Evolutionary conservation across 2,888 invertebrate species (phyloP).

Genomic region (Cancer borealis): DNA sequence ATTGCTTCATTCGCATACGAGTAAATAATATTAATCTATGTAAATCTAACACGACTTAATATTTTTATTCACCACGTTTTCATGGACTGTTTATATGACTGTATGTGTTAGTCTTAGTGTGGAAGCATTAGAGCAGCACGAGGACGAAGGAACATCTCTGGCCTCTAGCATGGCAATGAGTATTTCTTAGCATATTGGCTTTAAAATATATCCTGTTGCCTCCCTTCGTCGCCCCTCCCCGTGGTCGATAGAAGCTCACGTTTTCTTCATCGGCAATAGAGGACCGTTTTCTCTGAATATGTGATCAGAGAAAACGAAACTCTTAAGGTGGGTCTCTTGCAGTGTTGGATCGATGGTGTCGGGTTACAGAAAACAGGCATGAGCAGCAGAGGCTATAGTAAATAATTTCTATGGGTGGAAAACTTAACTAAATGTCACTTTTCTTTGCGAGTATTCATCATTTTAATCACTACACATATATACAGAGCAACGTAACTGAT

Average conservation of each 20-base stretch:
- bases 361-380: not conserved
- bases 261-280: not conserved
- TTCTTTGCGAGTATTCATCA: no score
- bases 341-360: not conserved
- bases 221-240: not conserved
- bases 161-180: not conserved
- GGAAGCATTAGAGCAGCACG: not conserved
- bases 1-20: not conserved
- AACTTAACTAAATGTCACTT: not conserved
- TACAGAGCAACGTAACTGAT: no score
- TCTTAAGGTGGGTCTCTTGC: not conserved
- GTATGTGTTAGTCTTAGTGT: not conserved
- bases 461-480: no score
- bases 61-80: not conserved
- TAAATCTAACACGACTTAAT: not conserved
- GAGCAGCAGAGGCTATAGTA: not conserved
- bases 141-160: not conserved
- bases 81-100: not conserved
- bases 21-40: not conserved
- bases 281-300: not conserved
- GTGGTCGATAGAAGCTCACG: constrained; percentile 31
- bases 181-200: constrained; percentile 8
- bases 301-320: not conserved
- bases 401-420: not conserved
- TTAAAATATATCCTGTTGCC: not conserved